phyloP scores from a whole-genome alignment of 2,797 vertebrate genomes.

The Philypnodon macrostomus region DNA sequence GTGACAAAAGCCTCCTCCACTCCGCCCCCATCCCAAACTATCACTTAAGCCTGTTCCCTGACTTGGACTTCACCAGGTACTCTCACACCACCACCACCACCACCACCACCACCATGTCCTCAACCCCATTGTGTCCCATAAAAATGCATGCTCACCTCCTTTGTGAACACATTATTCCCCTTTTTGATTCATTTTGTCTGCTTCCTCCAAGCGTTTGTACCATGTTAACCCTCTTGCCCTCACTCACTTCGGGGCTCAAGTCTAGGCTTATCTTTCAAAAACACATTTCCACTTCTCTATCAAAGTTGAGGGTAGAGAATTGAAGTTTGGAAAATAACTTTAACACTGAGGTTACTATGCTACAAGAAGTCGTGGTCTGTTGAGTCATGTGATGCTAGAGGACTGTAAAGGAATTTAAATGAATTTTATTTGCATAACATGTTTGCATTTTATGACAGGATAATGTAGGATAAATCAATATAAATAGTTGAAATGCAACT shows the following conservation, averaged over 20 bases:
- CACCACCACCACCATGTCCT: not conserved
- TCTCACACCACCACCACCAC: slow-evolving; percentile 45
- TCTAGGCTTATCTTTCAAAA: slow-evolving; percentile 6
- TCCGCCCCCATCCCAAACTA: slow-evolving; percentile 90
- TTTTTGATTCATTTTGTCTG: slow-evolving; percentile 1
- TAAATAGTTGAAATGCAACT: no score
- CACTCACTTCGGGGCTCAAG: slow-evolving; percentile 10
- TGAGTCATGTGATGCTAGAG: no score
- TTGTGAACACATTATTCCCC: not conserved
- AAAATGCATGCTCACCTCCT: slow-evolving; percentile 8
- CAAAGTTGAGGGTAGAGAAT: not conserved
- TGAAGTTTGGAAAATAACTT: no score
- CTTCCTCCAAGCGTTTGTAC: not conserved
- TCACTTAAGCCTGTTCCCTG: slow-evolving; percentile 93
- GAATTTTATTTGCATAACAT: no score
- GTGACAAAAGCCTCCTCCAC: slow-evolving; percentile 94
- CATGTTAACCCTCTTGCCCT: no score
- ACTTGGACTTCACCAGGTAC: slow-evolving; percentile 95
- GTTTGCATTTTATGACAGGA: no score
- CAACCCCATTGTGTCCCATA: not conserved
- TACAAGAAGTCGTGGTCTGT: no score
- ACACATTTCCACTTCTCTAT: slow-evolving; percentile 13
- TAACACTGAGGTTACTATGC: no score
- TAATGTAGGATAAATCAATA: no score
- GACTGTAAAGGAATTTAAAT: no score